Conservation (phyloP, 2,113 vertebrate species). For the Cryptotis parvus region DNA sequence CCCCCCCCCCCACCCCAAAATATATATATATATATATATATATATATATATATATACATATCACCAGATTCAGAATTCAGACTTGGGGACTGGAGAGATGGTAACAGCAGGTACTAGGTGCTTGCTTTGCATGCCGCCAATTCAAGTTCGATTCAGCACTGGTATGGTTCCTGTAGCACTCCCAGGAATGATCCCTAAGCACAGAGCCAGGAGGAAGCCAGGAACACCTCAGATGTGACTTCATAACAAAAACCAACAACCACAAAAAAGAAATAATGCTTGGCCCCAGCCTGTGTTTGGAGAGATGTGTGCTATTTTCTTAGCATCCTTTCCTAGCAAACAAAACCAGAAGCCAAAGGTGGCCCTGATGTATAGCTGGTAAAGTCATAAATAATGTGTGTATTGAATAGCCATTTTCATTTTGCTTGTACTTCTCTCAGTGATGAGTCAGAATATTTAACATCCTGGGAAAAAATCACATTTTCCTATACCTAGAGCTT, state of each 20-base stretch:
- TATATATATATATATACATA: not conserved
- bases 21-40: not conserved
- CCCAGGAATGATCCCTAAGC: no score
- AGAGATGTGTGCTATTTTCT: slow-evolving; percentile 49
- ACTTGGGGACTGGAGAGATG: no score
- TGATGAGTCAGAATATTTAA: slow-evolving; percentile 62
- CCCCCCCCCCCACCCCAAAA: no score
- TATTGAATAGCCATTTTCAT: slow-evolving; percentile 68
- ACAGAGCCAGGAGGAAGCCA: no score
- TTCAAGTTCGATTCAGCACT: no score
- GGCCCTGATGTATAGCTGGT: slow-evolving; percentile 29
- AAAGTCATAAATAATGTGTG: slow-evolving; percentile 62
- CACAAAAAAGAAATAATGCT: slow-evolving; percentile 2
- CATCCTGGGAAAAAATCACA: slow-evolving; percentile 55
- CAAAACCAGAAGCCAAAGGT: slow-evolving; percentile 67
- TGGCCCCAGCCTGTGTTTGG: slow-evolving; percentile 15
- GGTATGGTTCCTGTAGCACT: not conserved
- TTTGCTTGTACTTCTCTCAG: slow-evolving; percentile 63
- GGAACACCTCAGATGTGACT: no score
- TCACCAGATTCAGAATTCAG: not conserved
- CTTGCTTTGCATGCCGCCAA: no score
- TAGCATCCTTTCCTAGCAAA: slow-evolving; percentile 68
- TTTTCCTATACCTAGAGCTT: not conserved
- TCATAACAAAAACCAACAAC: not conserved
- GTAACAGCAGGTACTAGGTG: no score